These are phyloP conservation scores for Caenorhabditis zanzibari DNA, from an alignment of 2,888 invertebrate species.

Conservation along the genomic window DNA sequence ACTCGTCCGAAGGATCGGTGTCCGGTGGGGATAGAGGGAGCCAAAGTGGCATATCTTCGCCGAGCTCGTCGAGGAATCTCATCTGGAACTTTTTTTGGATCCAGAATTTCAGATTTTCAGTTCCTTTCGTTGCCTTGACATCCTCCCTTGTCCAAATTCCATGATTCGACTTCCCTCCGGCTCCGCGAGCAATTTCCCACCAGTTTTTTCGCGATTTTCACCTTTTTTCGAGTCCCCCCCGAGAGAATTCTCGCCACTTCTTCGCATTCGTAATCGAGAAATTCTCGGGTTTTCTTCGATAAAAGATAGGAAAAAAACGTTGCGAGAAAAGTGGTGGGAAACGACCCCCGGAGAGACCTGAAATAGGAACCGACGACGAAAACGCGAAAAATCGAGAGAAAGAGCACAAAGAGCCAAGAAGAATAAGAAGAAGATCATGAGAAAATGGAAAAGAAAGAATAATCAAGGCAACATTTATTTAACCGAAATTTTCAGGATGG, in stretches of 20 bases:
- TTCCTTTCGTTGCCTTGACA: too few relatives aligned
- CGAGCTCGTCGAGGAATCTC: constrained; percentile 53
- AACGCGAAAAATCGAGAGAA: constrained; percentile 1
- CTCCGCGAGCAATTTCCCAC: not conserved
- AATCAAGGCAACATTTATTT: constrained; percentile 38
- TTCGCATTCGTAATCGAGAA: not conserved
- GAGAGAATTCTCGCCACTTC: too few relatives aligned
- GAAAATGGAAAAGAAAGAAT: not conserved
- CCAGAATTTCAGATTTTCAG: not conserved
- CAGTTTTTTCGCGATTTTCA: constrained; percentile 54
- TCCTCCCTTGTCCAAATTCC: too few relatives aligned
- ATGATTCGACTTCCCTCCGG: too few relatives aligned
- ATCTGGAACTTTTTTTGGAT: constrained; percentile 61
- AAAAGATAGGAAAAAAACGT: not conserved
- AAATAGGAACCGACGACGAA: too few relatives aligned
- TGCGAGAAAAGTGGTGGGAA: not conserved
- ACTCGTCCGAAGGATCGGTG: constrained; percentile 87
- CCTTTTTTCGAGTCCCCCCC: constrained; percentile 8
- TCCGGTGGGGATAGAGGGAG: constrained; percentile 96
- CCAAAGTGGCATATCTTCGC: constrained; percentile 87
- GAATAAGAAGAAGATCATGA: not conserved
- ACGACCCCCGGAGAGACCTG: too few relatives aligned
- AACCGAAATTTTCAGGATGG: constrained; percentile 2
- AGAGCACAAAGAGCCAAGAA: not conserved
- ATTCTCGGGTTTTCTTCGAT: not conserved